Evolutionary conservation across 2,113 vertebrate species (phyloP).

Genomic region (Willisornis vidua): DNA sequence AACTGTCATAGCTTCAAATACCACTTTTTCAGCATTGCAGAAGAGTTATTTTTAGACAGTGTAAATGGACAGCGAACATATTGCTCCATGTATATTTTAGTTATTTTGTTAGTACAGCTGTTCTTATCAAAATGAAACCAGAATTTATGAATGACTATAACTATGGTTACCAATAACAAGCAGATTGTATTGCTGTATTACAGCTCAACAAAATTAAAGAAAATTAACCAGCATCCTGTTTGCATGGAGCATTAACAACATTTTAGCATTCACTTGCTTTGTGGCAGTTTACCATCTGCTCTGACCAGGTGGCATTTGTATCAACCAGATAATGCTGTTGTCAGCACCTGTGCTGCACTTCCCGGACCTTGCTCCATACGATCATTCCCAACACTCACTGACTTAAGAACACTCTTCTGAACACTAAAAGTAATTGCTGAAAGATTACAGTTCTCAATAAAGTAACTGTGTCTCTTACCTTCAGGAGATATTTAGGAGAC

Average conservation of each 20-base stretch:
- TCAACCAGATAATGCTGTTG: slow-evolving; percentile 58
- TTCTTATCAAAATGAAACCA: slow-evolving; percentile 60
- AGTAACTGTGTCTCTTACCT: slow-evolving; percentile 76
- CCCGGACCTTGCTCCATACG: neutral
- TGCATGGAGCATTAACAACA: slow-evolving; percentile 12
- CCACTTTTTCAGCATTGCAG: neutral
- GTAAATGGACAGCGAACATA: slow-evolving; percentile 13
- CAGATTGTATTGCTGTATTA: slow-evolving; percentile 33
- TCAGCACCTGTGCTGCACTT: slow-evolving; percentile 54
- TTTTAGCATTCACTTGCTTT: slow-evolving; percentile 37
- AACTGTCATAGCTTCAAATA: neutral
- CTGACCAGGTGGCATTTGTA: slow-evolving; percentile 64
- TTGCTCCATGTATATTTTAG: slow-evolving; percentile 22
- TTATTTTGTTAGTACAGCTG: slow-evolving; percentile 57
- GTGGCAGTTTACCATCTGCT: slow-evolving; percentile 69
- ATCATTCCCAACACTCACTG: neutral
- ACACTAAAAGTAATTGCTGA: neutral
- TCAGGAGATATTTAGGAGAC: slow-evolving; percentile 83
- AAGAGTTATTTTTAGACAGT: slow-evolving; percentile 22
- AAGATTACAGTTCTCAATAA: slow-evolving; percentile 30
- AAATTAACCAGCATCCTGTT: slow-evolving; percentile 58
- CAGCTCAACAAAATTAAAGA: slow-evolving; percentile 52
- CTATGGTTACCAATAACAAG: slow-evolving; percentile 28
- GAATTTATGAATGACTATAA: slow-evolving; percentile 64
- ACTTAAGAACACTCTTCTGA: slow-evolving; percentile 30